A percentile compares a stretch with the other conserved stretches of the same genome.
Evolutionary conservation across 2,797 vertebrate species (phyloP).

Genomic region (Galaxias olidus): DNA sequence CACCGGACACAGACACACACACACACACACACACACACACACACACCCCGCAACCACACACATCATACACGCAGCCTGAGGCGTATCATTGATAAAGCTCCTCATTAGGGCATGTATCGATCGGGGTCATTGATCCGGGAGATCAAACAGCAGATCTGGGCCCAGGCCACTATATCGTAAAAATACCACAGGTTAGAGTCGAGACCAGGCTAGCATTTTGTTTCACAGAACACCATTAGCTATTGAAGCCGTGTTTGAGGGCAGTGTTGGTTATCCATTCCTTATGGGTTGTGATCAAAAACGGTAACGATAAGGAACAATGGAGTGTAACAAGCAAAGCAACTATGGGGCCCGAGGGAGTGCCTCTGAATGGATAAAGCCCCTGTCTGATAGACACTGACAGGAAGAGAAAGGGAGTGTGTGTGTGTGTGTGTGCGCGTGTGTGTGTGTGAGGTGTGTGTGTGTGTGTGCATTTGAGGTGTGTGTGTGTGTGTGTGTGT

Average conservation of each 20-base stretch:
- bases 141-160: slow-evolving; percentile 56
- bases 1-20: no score
- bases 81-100: slow-evolving; percentile 47
- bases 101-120: slow-evolving; percentile 66
- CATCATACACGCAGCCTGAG: slow-evolving; percentile 30
- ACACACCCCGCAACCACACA: slow-evolving; percentile 34
- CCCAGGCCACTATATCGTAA: slow-evolving; percentile 44
- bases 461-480: background rate
- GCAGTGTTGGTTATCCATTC: slow-evolving; percentile 24
- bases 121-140: slow-evolving; percentile 62
- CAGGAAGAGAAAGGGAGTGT: no score
- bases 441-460: slow-evolving; percentile 20
- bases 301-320: background rate
- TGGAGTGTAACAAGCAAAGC: no score
- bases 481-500: slow-evolving; percentile 21
- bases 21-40: slow-evolving; percentile 3
- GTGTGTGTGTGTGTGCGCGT: no score
- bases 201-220: slow-evolving; percentile 29
- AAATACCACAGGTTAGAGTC: slow-evolving; percentile 20
- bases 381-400: no score
- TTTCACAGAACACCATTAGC: slow-evolving; percentile 24
- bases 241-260: slow-evolving; percentile 30
- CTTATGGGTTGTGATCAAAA: background rate
- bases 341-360: no score
- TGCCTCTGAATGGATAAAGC: no score